Evolutionary conservation across 35 echinoderm and acorn worm genomes (phyloP), one percentile per base, ranked within the genome.

Genomic region (Hemicentrotus pulcherrimus): DNA sequence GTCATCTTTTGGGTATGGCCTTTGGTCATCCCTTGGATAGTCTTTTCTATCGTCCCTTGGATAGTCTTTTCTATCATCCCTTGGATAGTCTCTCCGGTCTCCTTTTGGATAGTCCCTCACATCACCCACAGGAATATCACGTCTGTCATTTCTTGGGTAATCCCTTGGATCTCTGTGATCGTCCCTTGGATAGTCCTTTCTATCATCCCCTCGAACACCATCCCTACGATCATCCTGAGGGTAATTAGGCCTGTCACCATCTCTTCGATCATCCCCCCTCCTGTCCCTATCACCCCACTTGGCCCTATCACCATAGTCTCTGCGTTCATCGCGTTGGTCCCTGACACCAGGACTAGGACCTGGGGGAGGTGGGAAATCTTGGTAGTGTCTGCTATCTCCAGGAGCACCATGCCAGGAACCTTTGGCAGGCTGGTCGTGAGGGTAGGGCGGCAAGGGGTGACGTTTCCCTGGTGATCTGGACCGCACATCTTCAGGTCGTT

Each of bases 11-110:
- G 88, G 65, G 65, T 22, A 78, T n/a, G 65, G 65, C 65, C 65
- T n/a, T 78, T 18, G 32, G 33, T 90, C 88, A 45, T 90, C 88
- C 24, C 88, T 33, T 0, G 88, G 88, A 90, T 45, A 90, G 88
- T 90, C 88, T 45, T 47, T 33, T 32, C 88, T 86, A 86, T 61
- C 78, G 33, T 95, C 95, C 85, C 95, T 86, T 87, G 89, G 94
- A n/a, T 65, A 91, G 24, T 59, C 96, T 24, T 86, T 58, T 91
- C 94, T 96, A 10, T 47, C 94, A 85, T 94, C 96, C 18, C 24
- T 94, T 13, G 94, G 94, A 14, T 31, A 91, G 12, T 59, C 96
- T 32, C 88, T 90, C 5, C 31, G 88, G 32, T 90, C 88, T 5
- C 88, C 88, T 30, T 30, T 33, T 18, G 88, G 88, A 47, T 45